Conservation (phyloP, 2,797 vertebrate genomes). For the Gallinago stenura region DNA sequence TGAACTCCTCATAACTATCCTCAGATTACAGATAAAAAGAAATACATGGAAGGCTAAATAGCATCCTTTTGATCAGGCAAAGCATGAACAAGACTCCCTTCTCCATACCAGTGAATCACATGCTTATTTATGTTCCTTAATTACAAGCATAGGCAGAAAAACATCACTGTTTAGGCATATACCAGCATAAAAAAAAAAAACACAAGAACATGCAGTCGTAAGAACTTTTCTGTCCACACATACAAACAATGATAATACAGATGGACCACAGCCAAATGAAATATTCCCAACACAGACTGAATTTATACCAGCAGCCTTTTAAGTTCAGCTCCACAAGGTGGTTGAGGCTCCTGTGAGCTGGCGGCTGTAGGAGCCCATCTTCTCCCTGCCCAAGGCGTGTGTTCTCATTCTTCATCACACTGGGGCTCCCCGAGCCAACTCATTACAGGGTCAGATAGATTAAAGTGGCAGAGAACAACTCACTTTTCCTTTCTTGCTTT, state of each 20-base stretch:
- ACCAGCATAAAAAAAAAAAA: background rate
- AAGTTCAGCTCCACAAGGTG: background rate
- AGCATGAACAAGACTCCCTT: background rate
- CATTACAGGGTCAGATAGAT: background rate
- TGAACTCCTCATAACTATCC: background rate
- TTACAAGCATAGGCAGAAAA: background rate
- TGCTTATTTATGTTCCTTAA: background rate
- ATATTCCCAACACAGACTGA: background rate
- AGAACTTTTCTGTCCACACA: background rate
- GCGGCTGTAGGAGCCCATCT: background rate
- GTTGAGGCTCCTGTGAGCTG: background rate
- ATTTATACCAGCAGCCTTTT: background rate
- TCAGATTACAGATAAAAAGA: background rate
- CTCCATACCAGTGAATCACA: background rate
- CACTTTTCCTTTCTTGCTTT: background rate
- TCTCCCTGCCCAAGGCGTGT: background rate
- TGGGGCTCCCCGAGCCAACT: background rate
- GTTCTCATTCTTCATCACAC: background rate
- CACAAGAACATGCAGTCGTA: background rate
- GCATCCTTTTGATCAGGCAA: background rate
- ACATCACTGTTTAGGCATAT: background rate
- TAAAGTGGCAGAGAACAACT: background rate
- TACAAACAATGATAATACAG: background rate
- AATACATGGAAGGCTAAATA: background rate
- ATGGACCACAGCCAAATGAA: background rate